Evolutionary conservation across 30 jellyfish, hydroid and myxozoan species (phyloP), one percentile per base, ranked within the genome.

Genomic region (Turritopsis dohrnii): DNA sequence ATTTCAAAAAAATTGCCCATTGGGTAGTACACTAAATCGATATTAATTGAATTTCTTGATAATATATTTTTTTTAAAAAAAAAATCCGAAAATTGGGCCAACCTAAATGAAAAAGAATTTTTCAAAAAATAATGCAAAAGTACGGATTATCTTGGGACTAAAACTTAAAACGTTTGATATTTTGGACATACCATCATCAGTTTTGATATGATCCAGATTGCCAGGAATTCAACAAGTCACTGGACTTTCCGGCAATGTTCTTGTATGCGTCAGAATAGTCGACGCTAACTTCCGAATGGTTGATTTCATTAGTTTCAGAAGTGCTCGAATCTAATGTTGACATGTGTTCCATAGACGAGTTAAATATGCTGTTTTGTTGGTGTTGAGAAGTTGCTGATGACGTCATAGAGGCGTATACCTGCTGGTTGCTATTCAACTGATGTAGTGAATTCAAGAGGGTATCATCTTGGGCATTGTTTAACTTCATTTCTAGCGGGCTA

Each of bases 211-310:
- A 69, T 69, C 31, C 30, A 27, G 77, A 69, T 69, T 69, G 77
- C 31, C 30, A 69, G 9, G 77, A 7, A 23, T n/a, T 27, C 77
- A 23, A 19, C 16, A 27, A 9, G 77, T 69, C 30, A 19, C 22
- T 69, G 22, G 16, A 9, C 19, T 23, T n/a, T 27, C 30, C 30
- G 23, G 28, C 19, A 9, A 69, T 27, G 77, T 69, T 69, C 19
- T 69, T 69, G 19, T 69, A 69, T 0, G 77, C 77, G 22, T 69
- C 77, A 8, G 77, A 69, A 27, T 69, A 69, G 22, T 69, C 77
- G 22, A 69, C 77, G 77, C 77, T 69, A 27, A 69, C 77, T 69
- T 69, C 77, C 22, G 77, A 69, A 7, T 69, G 77, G 77, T 69
- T 69, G 22, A 69, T 23, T 27, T 69, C 77, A 69, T 69, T 69